Evolutionary conservation across 2,797 vertebrate species (phyloP).

Genomic region (Lepidocolaptes lacrymiger): DNA sequence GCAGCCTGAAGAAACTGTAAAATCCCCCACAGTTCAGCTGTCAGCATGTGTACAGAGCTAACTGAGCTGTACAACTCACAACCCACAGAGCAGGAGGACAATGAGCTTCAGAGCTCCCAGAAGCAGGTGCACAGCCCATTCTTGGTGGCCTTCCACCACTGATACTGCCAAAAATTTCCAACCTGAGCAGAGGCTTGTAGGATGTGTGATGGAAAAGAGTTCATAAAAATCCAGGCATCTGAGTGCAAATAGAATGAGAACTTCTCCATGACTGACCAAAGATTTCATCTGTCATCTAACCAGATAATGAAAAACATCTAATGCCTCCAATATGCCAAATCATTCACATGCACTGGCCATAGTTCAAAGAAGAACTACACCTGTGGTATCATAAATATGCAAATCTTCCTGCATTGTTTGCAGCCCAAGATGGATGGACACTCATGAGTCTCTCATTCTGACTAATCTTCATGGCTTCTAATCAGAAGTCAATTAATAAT

Average conservation of each 20-base stretch:
- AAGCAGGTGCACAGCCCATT: neutral
- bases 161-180: neutral
- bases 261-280: neutral
- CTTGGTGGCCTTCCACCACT: neutral
- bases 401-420: neutral
- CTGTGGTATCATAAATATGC: neutral
- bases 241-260: neutral
- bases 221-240: neutral
- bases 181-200: neutral
- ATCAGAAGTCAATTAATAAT: neutral
- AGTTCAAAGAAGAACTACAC: neutral
- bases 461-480: neutral
- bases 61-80: neutral
- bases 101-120: neutral
- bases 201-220: neutral
- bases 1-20: neutral
- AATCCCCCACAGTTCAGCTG: neutral
- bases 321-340: accelerated
- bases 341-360: neutral
- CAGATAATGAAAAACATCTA: neutral
- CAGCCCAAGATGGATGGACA: neutral
- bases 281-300: neutral
- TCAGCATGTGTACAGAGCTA: neutral
- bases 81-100: neutral
- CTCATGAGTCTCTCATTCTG: neutral